phyloP scores from a whole-genome alignment of 2,888 invertebrate species.

The Pammene aurita region DNA sequence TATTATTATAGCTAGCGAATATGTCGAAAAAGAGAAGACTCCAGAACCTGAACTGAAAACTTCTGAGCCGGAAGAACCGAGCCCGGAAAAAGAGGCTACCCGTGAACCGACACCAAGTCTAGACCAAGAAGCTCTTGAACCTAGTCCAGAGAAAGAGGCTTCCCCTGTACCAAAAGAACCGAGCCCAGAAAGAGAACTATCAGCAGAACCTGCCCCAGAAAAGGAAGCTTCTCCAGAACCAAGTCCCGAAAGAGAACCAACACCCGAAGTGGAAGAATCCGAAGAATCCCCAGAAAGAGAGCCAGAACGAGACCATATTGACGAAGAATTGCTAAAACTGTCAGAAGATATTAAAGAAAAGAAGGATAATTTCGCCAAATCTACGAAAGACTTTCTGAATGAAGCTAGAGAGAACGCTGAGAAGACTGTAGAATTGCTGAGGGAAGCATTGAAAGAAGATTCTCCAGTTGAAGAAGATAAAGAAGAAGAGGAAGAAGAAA shows the following conservation, averaged over 20 bases:
- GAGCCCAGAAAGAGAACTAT: constrained; percentile 45
- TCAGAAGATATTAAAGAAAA: constrained; percentile 52
- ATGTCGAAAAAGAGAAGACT: constrained; percentile 60
- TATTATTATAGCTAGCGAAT: constrained; percentile 73
- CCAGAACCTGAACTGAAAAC: constrained; percentile 44
- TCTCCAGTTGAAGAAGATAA: constrained; percentile 47
- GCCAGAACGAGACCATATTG: constrained; percentile 43
- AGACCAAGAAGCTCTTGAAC: constrained; percentile 38
- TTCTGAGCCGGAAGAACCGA: constrained; percentile 43
- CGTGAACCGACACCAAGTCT: constrained; percentile 35
- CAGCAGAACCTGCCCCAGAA: constrained; percentile 42
- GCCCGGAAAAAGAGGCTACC: constrained; percentile 34
- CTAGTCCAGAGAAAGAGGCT: constrained; percentile 23
- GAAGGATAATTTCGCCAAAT: constrained; percentile 56
- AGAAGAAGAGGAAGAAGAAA: constrained; percentile 52
- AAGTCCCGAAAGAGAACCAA: constrained; percentile 44
- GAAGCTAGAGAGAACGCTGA: constrained; percentile 57
- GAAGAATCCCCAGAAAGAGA: constrained; percentile 43
- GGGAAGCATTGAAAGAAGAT: constrained; percentile 68
- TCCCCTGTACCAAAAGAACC: constrained; percentile 30
- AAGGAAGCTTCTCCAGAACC: constrained; percentile 44
- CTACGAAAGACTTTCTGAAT: constrained; percentile 63
- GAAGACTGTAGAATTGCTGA: constrained; percentile 67
- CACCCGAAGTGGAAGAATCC: constrained; percentile 41
- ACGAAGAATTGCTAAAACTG: constrained; percentile 52